These are phyloP conservation scores for Chrysodeixis includens DNA, from an alignment of 2,888 invertebrate species.

Conservation along the genomic window DNA sequence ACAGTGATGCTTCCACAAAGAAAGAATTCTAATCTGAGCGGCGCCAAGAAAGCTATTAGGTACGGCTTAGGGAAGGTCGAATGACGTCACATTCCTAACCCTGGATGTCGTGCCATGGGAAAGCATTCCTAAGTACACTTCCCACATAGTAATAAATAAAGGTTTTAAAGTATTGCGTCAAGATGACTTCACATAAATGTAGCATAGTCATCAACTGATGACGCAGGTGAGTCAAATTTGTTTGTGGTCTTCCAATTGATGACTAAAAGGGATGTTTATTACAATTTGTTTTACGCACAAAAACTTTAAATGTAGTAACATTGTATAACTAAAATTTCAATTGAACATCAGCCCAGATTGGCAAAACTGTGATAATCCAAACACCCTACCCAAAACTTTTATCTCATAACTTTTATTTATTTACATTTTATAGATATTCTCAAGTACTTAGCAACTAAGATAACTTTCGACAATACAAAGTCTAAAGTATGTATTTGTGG, in stretches of 20 bases:
- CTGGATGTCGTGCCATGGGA: slow-evolving; percentile 14
- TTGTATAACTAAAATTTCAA: neutral
- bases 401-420: no score
- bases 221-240: neutral
- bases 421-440: no score
- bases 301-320: neutral
- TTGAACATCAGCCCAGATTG: neutral
- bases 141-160: neutral
- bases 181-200: slow-evolving; percentile 7
- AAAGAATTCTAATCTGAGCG: slow-evolving; percentile 32
- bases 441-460: neutral
- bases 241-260: neutral
- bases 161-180: neutral
- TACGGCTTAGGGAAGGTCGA: slow-evolving; percentile 6
- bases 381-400: neutral
- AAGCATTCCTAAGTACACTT: neutral
- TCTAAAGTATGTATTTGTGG: neutral
- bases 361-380: no score
- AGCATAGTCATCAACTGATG: neutral
- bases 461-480: neutral
- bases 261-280: neutral
- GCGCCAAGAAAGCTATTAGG: slow-evolving; percentile 25
- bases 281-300: neutral
- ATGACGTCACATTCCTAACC: slow-evolving; percentile 34
- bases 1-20: slow-evolving; percentile 22